Base-by-base conservation (phyloP, 2,888 invertebrate species). In the Romanomermis culicivorax region DNA sequence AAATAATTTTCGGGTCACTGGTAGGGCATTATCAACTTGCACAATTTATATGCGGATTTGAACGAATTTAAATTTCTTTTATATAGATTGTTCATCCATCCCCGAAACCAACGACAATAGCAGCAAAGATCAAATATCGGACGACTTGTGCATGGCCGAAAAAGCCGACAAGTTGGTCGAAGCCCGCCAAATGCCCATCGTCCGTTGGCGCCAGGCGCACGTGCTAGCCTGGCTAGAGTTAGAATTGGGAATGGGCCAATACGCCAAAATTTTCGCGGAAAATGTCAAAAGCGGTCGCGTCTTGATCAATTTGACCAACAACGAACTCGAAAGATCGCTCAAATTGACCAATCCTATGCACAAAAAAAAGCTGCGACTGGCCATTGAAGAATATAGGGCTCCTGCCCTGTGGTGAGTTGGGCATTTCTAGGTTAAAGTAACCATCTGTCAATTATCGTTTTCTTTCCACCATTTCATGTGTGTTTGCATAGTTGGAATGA, bases 201-300 rank as follows among this genome's bases (percentile, higher is more conserved):
- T 85, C 58, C 75, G 85, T 65, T 91, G 89, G 89, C 78, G 85
- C 56, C 86, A 89, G 17, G 83, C 85, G 0, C 87, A 87, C 58
- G 87, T 91, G 54, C 77, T 88, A 43, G 87, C 89, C 1, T 91
- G 89, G 89, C 74, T 91, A 52, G 89, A 89, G 71, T 80, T 89
- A 29, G 85, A 86, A 0, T 77, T 91, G 3, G 87, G 86, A 53
- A 88, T 91, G 88, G 85, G 87, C 0, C 86, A 86, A 65, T 88
- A 88, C 64, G 86, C 86, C 1, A 79, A 82, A 25, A 77, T 83
- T 49, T 86, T 88, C 65, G 84, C 85, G 24, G 86, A 88, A 68
- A 89, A 89, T 70, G 83, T 91, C 59, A 88, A 89, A 71, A 88
- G 87, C 69, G 89, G 89, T 64, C 76, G 85, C 84, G 83, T 89